Conservation (phyloP, 2,113 vertebrate genomes). For the Pipa parva region DNA sequence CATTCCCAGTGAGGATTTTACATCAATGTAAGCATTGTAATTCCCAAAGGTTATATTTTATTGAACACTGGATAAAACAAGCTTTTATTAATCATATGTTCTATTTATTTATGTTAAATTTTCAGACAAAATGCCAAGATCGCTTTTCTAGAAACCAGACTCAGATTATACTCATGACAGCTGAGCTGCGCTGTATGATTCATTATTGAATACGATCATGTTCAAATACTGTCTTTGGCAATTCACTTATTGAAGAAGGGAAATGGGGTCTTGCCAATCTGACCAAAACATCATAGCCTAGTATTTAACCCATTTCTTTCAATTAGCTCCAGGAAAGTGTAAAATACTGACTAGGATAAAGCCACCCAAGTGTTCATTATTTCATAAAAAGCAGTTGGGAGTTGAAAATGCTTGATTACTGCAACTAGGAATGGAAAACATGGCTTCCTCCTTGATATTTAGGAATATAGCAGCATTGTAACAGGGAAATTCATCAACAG, state of each 20-base stretch:
- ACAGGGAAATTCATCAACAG: too few species aligned
- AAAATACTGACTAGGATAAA: not conserved
- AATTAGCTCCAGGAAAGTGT: not conserved
- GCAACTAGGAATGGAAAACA: too few species aligned
- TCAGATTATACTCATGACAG: slow-evolving; percentile 29
- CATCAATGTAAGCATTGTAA: not conserved
- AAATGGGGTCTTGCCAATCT: slow-evolving; percentile 21
- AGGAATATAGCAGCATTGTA: too few species aligned
- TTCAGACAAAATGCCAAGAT: slow-evolving; percentile 30
- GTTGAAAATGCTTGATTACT: too few species aligned
- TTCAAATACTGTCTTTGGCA: slow-evolving; percentile 35
- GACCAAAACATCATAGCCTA: not conserved
- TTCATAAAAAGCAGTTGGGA: too few species aligned
- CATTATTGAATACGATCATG: slow-evolving; percentile 35
- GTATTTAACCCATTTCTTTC: slow-evolving; percentile 1
- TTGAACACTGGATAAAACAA: slow-evolving; percentile 20
- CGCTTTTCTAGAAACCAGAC: slow-evolving; percentile 37
- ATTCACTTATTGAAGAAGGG: slow-evolving; percentile 7
- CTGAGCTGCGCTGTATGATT: slow-evolving; percentile 16
- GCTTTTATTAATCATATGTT: slow-evolving; percentile 36
- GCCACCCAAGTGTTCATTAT: too few species aligned
- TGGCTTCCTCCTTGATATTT: too few species aligned
- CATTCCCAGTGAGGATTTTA: not conserved
- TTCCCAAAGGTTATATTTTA: slow-evolving; percentile 10
- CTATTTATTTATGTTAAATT: slow-evolving; percentile 26